These are phyloP conservation scores for Psammodynastes pulverulentus DNA, from an alignment of 2,113 vertebrate genomes.

Conservation along the genomic window DNA sequence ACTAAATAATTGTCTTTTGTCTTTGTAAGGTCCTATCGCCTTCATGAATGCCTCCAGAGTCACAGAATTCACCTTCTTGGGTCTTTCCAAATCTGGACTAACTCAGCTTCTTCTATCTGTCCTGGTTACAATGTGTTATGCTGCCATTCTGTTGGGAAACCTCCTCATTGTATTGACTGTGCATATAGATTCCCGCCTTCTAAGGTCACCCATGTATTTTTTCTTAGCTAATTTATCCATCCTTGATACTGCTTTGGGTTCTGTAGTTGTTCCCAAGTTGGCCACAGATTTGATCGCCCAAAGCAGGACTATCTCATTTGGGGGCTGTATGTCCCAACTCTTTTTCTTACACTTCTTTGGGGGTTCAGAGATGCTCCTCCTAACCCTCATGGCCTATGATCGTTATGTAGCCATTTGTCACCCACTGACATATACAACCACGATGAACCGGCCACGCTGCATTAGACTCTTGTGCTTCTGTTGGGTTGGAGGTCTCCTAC, in stretches of 20 bases:
- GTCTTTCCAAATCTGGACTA: not conserved
- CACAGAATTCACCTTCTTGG: conserved; percentile 7
- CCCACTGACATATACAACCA: conserved; percentile 49
- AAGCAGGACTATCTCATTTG: conserved; percentile 50
- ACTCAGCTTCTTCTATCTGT: not conserved
- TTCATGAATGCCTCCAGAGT: conserved; percentile 14
- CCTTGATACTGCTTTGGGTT: conserved; percentile 16
- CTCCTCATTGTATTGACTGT: conserved; percentile 50
- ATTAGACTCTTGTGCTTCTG: conserved; percentile 36
- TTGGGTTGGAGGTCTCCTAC: conserved; percentile 58
- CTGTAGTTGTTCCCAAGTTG: not conserved
- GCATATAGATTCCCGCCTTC: not conserved
- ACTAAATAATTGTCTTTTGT: not conserved
- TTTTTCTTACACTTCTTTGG: conserved; percentile 64
- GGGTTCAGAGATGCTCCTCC: conserved; percentile 57
- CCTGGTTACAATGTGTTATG: not conserved
- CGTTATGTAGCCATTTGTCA: conserved; percentile 63
- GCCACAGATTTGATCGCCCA: not conserved
- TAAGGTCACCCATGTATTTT: conserved; percentile 58
- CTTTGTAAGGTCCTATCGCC: not conserved
- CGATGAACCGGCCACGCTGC: conserved; percentile 49
- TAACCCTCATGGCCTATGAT: conserved; percentile 62
- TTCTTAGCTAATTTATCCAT: conserved; percentile 62
- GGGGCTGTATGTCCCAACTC: conserved; percentile 57
- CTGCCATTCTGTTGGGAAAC: conserved; percentile 42